These are phyloP conservation scores for Verasper variegatus DNA, from an alignment of 2,113 vertebrate species.

Conservation along the genomic window DNA sequence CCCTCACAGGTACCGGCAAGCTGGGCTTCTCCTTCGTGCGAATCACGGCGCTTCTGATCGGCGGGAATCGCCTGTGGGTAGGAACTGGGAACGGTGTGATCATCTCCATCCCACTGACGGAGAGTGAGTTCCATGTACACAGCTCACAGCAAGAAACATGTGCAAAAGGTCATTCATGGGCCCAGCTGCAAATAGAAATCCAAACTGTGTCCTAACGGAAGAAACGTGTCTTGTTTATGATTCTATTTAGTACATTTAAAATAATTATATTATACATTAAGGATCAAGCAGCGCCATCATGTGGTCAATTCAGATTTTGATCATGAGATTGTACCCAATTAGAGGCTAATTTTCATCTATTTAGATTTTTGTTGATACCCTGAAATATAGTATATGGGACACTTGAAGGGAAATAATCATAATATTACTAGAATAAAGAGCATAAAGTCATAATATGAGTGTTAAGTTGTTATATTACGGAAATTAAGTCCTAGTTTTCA, in stretches of 20 bases:
- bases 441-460: too few relatives aligned
- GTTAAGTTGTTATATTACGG: too few relatives aligned
- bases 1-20: slow-evolving; percentile 91
- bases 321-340: not conserved
- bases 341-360: not conserved
- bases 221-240: too few relatives aligned
- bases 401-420: too few relatives aligned
- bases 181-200: too few relatives aligned
- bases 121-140: slow-evolving; percentile 86
- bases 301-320: not conserved
- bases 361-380: not conserved
- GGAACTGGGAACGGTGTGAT: slow-evolving; percentile 98
- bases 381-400: too few relatives aligned
- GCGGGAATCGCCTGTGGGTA: slow-evolving; percentile 97
- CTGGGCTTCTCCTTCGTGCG: slow-evolving; percentile 98
- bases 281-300: not conserved
- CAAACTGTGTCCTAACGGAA: too few relatives aligned
- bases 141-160: too few relatives aligned
- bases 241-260: not conserved
- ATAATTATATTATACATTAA: not conserved
- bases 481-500: too few relatives aligned
- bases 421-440: too few relatives aligned
- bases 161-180: too few relatives aligned
- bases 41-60: slow-evolving; percentile 96
- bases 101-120: slow-evolving; percentile 97